Percentiles rank a stretch among this genome's conserved stretches.
phyloP scores from a whole-genome alignment of 2,797 vertebrate genomes.

The Myotis findleyi region DNA sequence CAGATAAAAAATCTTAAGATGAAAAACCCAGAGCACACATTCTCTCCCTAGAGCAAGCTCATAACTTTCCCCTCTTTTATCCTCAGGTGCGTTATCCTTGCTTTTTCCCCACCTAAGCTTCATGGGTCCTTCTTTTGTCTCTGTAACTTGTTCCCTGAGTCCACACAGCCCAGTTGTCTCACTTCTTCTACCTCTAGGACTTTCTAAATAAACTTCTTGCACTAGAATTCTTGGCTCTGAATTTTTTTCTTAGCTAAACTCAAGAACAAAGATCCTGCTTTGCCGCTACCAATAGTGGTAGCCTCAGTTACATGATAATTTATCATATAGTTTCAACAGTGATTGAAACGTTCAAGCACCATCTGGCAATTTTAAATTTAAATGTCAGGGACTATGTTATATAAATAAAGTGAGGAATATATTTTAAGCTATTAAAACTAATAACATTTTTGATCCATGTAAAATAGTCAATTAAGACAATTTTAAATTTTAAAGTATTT shows the following conservation, averaged over 20 bases:
- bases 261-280: background rate
- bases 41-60: background rate
- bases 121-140: background rate
- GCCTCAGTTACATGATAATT: background rate
- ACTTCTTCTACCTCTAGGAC: background rate
- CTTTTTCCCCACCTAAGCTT: no score
- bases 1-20: background rate
- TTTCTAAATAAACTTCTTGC: background rate
- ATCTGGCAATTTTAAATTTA: background rate
- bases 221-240: background rate
- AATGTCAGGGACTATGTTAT: background rate
- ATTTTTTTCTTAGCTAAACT: background rate
- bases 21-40: background rate
- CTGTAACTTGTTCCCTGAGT: background rate
- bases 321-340: background rate
- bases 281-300: background rate
- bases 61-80: background rate
- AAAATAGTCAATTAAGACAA: background rate
- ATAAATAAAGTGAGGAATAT: background rate
- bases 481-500: constrained; percentile 8
- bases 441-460: background rate
- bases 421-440: background rate
- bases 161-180: background rate
- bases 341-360: background rate
- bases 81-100: background rate